These are phyloP conservation scores for Gavia stellata DNA, from an alignment of 2,113 vertebrate species.

Conservation along the genomic window DNA sequence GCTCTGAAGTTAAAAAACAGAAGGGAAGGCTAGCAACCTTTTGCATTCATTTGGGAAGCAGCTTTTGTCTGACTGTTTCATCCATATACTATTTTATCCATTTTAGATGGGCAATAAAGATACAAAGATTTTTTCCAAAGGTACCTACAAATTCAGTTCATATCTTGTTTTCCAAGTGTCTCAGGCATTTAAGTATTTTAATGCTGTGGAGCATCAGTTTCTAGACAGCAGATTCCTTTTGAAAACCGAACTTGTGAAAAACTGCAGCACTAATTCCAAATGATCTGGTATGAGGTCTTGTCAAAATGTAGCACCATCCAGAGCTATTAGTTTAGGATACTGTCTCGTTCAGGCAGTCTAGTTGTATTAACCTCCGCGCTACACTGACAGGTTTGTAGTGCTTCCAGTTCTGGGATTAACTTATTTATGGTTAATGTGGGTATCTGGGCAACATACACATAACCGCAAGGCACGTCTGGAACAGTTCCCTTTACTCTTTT, in stretches of 20 bases:
- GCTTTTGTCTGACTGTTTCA: not conserved
- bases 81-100: not conserved
- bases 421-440: not conserved
- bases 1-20: not conserved
- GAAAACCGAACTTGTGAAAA: not conserved
- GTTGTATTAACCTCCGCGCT: not conserved
- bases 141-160: not conserved
- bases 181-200: not conserved
- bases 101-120: not conserved
- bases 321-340: not conserved
- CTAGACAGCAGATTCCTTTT: not conserved
- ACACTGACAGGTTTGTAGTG: accelerated
- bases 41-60: not conserved
- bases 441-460: accelerated
- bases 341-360: not conserved
- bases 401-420: not conserved
- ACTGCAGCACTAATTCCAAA: not conserved
- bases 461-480: not conserved
- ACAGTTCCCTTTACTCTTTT: not conserved
- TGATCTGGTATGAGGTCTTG: not conserved
- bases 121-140: not conserved
- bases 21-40: not conserved
- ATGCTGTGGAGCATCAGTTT: not conserved
- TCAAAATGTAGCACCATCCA: not conserved
- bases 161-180: not conserved